Percentiles rank a stretch among this genome's conserved stretches.
These are phyloP conservation scores for Cataglyphis hispanica DNA, from an alignment of 1,140 invertebrate genomes.

Conservation along the genomic window DNA sequence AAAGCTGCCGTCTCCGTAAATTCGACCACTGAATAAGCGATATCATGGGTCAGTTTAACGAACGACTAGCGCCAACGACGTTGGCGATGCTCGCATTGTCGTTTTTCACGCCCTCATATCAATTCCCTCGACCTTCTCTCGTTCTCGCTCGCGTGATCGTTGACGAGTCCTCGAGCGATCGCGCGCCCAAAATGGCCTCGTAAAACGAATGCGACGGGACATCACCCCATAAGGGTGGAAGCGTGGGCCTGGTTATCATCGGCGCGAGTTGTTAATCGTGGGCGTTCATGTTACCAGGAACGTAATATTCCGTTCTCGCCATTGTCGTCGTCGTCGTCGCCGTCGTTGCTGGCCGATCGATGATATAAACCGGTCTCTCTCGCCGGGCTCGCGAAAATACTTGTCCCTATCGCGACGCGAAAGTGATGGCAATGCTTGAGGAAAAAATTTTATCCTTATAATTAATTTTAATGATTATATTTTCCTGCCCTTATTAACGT, in stretches of 20 bases:
- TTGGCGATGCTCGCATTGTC: constrained; percentile 64
- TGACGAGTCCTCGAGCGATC: constrained; percentile 66
- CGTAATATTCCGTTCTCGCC: constrained; percentile 66
- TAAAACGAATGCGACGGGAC: constrained; percentile 68
- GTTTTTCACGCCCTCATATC: constrained; percentile 58
- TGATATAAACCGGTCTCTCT: constrained; percentile 66
- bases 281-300: constrained; percentile 66
- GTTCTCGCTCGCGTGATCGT: constrained; percentile 60
- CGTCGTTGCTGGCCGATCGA: constrained; percentile 44
- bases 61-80: constrained; percentile 59
- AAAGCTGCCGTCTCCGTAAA: not conserved
- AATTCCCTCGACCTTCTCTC: constrained; percentile 39
- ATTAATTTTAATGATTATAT: not conserved
- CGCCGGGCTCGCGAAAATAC: not conserved
- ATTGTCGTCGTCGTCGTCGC: constrained; percentile 4
- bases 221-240: constrained; percentile 41
- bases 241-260: constrained; percentile 73
- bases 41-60: constrained; percentile 44
- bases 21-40: not conserved
- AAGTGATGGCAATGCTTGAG: not conserved
- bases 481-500: constrained; percentile 54
- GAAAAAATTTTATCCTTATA: not conserved
- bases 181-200: constrained; percentile 68
- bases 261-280: constrained; percentile 70
- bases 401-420: not conserved